Evolutionary conservation across 1,140 invertebrate species (phyloP).

Genomic region (Eupristina koningsbergeri): DNA sequence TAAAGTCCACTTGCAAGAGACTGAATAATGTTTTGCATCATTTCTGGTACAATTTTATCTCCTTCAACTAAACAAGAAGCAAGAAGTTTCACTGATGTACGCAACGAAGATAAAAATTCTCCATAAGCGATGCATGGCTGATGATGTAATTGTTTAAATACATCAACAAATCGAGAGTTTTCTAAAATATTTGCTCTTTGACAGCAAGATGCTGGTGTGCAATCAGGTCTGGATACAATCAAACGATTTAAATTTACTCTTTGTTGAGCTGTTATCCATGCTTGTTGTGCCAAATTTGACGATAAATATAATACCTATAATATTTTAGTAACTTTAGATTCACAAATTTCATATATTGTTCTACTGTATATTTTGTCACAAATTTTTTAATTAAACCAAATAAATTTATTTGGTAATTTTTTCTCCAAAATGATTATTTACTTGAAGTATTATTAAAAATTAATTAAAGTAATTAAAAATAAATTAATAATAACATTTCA

Average conservation of each 20-base stretch:
- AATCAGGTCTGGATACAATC: conserved; percentile 82
- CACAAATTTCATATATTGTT: too few species aligned
- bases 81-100: conserved; percentile 86
- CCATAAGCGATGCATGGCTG: conserved; percentile 85
- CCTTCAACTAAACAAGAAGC: conserved; percentile 86
- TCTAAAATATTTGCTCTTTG: conserved; percentile 85
- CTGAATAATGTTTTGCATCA: conserved; percentile 79
- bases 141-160: conserved; percentile 88
- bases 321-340: too few species aligned
- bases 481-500: too few species aligned
- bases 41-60: conserved; percentile 78
- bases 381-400: too few species aligned
- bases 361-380: too few species aligned
- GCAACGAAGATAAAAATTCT: conserved; percentile 84
- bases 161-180: conserved; percentile 88
- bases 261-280: conserved; percentile 93
- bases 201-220: conserved; percentile 83
- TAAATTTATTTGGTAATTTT: too few species aligned
- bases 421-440: too few species aligned
- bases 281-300: conserved; percentile 81
- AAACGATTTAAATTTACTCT: conserved; percentile 87
- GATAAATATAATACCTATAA: conserved; percentile 76
- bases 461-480: too few species aligned
- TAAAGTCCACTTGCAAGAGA: conserved; percentile 88
- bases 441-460: too few species aligned